Evolutionary conservation across 2,888 invertebrate genomes (phyloP).

Genomic region (Archaeoteleia sp.): DNA sequence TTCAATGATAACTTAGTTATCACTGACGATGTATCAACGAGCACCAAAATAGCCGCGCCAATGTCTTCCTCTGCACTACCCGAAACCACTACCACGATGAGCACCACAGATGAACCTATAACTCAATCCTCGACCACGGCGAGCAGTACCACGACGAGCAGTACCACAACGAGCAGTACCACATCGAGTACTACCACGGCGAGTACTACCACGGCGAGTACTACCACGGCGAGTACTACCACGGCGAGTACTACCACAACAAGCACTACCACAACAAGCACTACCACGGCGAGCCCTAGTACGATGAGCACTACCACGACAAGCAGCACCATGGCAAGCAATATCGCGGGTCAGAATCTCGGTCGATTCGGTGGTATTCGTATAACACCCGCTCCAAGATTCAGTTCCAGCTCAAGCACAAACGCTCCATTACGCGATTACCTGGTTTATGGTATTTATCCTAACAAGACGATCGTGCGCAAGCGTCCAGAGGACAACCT

Average conservation of each 20-base stretch:
- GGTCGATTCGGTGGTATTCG: conserved; percentile 66
- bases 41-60: conserved; percentile 13
- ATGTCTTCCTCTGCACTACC: conserved; percentile 3
- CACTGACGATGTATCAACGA: conserved; percentile 35
- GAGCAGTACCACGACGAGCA: conserved; percentile 73
- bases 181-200: no score
- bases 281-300: conserved; percentile 64
- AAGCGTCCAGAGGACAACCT: conserved; percentile 82
- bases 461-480: conserved; percentile 86
- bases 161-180: conserved; percentile 57
- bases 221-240: conserved; percentile 58
- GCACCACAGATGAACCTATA: conserved; percentile 54
- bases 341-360: conserved; percentile 54
- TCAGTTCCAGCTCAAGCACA: conserved; percentile 65
- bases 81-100: conserved; percentile 30
- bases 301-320: conserved; percentile 74
- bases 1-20: conserved; percentile 40
- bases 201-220: conserved; percentile 73
- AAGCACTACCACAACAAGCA: conserved; percentile 61
- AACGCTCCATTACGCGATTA: conserved; percentile 80
- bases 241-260: conserved; percentile 73
- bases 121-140: conserved; percentile 49
- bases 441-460: conserved; percentile 84
- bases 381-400: conserved; percentile 66
- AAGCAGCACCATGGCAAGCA: conserved; percentile 60